Percentiles rank a stretch among this genome's conserved stretches.
phyloP scores from a whole-genome alignment of 2,113 vertebrate species.

The Apodemus sylvaticus region DNA sequence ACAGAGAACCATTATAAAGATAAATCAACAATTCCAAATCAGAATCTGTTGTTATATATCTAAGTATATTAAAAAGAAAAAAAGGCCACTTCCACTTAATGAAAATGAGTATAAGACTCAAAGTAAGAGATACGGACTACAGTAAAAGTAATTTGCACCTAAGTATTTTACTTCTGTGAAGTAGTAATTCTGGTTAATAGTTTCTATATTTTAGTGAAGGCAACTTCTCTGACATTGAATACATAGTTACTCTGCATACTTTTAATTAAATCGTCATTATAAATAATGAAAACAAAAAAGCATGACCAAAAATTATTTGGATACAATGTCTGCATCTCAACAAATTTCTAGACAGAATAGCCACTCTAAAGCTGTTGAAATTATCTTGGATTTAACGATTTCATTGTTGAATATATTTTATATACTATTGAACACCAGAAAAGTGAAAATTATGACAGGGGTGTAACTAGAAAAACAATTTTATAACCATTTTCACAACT shows the following conservation, averaged over 20 bases:
- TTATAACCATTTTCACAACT: background rate
- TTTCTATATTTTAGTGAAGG: background rate
- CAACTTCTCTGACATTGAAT: background rate
- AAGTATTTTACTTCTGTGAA: background rate
- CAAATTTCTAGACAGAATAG: background rate
- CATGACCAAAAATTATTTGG: background rate
- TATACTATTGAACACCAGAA: background rate
- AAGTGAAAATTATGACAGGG: background rate
- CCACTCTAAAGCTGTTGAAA: background rate
- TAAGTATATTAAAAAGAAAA: background rate
- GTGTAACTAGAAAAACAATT: background rate
- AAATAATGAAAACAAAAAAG: background rate
- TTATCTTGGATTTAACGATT: background rate
- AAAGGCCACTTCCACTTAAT: background rate
- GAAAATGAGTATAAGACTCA: background rate
- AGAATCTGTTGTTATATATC: background rate
- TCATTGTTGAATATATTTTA: background rate
- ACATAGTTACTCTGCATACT: background rate
- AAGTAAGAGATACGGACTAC: background rate
- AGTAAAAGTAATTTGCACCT: background rate
- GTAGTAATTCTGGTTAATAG: background rate
- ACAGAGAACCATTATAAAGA: background rate
- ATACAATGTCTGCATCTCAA: background rate
- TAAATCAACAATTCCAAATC: background rate
- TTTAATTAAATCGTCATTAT: background rate